Conservation (phyloP, 2,888 invertebrate species). For the Stenoptilia bipunctidactyla region DNA sequence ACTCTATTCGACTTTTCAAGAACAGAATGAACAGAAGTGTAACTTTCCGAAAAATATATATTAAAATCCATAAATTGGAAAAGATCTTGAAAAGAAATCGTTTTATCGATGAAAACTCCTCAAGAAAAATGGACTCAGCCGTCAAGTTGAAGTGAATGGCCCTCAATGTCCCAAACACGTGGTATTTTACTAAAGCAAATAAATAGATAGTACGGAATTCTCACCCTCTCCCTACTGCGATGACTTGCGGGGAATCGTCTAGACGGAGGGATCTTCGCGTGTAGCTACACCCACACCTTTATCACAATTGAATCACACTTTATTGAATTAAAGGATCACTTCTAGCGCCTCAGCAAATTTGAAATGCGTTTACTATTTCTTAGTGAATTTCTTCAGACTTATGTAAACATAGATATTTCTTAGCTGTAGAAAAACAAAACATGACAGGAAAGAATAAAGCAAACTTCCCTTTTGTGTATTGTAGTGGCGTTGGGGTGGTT, state of each 20-base stretch:
- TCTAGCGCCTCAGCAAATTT: not conserved
- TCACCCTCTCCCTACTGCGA: conserved; percentile 56
- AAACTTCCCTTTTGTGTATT: conserved; percentile 21
- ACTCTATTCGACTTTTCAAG: too few relatives aligned
- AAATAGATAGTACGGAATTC: conserved; percentile 55
- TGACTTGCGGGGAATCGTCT: conserved; percentile 61
- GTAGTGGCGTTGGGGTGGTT: conserved; percentile 24
- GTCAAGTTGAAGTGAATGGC: conserved; percentile 24
- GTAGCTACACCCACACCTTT: conserved; percentile 21
- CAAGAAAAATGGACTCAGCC: conserved; percentile 13
- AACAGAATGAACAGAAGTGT: too few relatives aligned
- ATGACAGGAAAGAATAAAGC: conserved; percentile 12
- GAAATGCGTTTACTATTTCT: too few relatives aligned
- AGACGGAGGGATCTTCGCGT: conserved; percentile 52
- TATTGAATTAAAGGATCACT: conserved; percentile 1
- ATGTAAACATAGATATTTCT: too few relatives aligned
- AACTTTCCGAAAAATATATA: too few relatives aligned
- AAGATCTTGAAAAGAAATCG: too few relatives aligned
- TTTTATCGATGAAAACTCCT: conserved; percentile 6
- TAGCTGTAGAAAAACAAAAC: conserved; percentile 8
- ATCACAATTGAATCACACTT: conserved; percentile 11
- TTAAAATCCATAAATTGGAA: too few relatives aligned
- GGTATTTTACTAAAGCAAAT: conserved; percentile 55
- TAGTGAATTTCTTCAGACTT: too few relatives aligned
- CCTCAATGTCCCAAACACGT: conserved; percentile 47